Percentiles rank a stretch among this genome's conserved stretches.
These are phyloP conservation scores for Hyles euphorbiae DNA, from an alignment of 1,140 invertebrate species.

Conservation along the genomic window DNA sequence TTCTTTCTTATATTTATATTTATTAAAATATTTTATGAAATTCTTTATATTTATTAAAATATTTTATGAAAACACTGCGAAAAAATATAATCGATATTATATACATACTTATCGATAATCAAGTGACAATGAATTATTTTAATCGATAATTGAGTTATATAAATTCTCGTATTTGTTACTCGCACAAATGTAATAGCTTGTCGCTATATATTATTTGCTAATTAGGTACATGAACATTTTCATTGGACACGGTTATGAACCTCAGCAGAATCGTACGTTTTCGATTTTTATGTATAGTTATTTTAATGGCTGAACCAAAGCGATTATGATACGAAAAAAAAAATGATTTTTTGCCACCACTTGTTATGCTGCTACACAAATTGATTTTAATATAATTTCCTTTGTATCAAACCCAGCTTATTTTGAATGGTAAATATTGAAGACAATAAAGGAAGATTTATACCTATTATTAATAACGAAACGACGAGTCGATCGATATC, in stretches of 20 bases:
- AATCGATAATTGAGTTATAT: too few relatives aligned
- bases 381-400: slow-evolving; percentile 23
- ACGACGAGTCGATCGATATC: slow-evolving; percentile 60
- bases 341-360: slow-evolving; percentile 51
- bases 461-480: slow-evolving; percentile 69
- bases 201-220: slow-evolving; percentile 21
- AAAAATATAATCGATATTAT: neutral
- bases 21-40: neutral
- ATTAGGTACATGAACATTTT: slow-evolving; percentile 32
- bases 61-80: neutral
- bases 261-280: slow-evolving; percentile 46
- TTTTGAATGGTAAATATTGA: slow-evolving; percentile 65
- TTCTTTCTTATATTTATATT: slow-evolving; percentile 1
- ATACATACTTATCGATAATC: neutral
- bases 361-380: slow-evolving; percentile 59
- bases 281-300: slow-evolving; percentile 42
- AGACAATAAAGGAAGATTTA: slow-evolving; percentile 74
- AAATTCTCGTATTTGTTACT: slow-evolving; percentile 10
- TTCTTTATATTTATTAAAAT: neutral
- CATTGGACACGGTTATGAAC: slow-evolving; percentile 60
- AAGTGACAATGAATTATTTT: too few relatives aligned
- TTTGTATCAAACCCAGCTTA: slow-evolving; percentile 39
- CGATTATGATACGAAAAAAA: slow-evolving; percentile 44
- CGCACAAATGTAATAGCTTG: slow-evolving; percentile 12
- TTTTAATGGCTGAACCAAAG: slow-evolving; percentile 65